Conservation (phyloP, 2,888 invertebrate genomes). For the Cephus pulcher region DNA sequence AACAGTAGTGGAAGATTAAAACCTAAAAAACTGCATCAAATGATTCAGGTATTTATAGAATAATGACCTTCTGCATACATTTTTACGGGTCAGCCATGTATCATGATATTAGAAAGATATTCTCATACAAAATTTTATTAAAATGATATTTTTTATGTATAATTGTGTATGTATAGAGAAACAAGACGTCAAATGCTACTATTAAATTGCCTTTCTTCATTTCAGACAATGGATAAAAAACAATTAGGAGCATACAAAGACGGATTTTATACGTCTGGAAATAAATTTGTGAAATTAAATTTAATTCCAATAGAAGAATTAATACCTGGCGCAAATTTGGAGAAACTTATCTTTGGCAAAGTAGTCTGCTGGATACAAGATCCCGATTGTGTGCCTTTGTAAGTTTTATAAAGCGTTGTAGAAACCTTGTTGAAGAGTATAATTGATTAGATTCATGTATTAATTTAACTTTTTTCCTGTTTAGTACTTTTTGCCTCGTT, state of each 20-base stretch:
- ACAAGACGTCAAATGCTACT: conserved; percentile 2
- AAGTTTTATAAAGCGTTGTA: conserved; percentile 62
- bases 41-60: conserved; percentile 71
- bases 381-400: conserved; percentile 84
- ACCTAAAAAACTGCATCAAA: conserved; percentile 76
- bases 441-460: conserved; percentile 3
- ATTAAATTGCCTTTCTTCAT: conserved; percentile 24
- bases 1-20: conserved; percentile 80
- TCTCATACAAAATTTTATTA: not conserved
- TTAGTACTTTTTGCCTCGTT: conserved; percentile 84
- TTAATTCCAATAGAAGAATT: conserved; percentile 70
- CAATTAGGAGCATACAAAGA: conserved; percentile 78
- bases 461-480: conserved; percentile 43
- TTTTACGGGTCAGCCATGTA: not conserved
- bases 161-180: too few relatives aligned
- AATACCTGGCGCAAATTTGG: conserved; percentile 74
- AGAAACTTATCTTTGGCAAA: conserved; percentile 79
- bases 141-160: not conserved
- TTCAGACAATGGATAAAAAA: conserved; percentile 74
- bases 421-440: not conserved
- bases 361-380: conserved; percentile 85
- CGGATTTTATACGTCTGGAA: conserved; percentile 69
- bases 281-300: conserved; percentile 68
- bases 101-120: not conserved
- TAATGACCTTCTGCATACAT: not conserved